Base-by-base conservation (phyloP, 2,113 vertebrate species). In the Plotosus lineatus region DNA sequence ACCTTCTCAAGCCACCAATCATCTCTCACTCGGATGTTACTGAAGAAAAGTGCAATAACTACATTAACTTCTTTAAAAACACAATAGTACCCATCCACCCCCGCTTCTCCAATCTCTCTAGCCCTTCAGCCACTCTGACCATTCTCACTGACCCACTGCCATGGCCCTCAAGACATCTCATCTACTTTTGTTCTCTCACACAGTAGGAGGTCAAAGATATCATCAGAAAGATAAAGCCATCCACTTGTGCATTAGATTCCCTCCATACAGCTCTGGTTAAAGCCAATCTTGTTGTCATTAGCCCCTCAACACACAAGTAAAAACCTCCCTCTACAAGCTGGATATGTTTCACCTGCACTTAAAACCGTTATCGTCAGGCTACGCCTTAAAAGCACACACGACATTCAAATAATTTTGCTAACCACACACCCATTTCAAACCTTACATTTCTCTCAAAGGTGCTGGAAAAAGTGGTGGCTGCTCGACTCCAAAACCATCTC, bases 191-290 rank as follows among this genome's bases (percentile, higher is more conserved):
- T 36, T 17, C 51, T 31, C 7, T 53, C 8, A n/a, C 71, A 10
- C 17, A 50, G 19, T 1, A 60, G 26, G 23, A 77, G 36, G 75
- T 44, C 42, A 23, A 77, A 19, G 21, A 28, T n/a, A 44, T 31
- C 28, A 73, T 82, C 19, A 33, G 26, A 21, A 42, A 6, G 75
- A 83, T 40, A 55, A 72, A 46, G 48, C 31, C 75, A 5, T 72
- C 53, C 65, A 53, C 33, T 36, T 74, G 33, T 51, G 65, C 75
- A 12, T 42, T 78, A 0, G 42, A 78, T 9, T 65, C 40, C 42
- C n/a, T 66, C 38, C 38, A 36, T 56, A 77, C 48, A 44, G 3
- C 61, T n/a, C 61, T 76, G 15, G 46, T 76, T 5, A 82, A 82
- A 77, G 58, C 50, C 42, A 77, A 77, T 33, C 76, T 76, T 12